Percentiles rank a stretch among this genome's conserved stretches.
These are phyloP conservation scores for Thalassophryne amazonica DNA, from an alignment of 2,797 vertebrate species.

Conservation along the genomic window DNA sequence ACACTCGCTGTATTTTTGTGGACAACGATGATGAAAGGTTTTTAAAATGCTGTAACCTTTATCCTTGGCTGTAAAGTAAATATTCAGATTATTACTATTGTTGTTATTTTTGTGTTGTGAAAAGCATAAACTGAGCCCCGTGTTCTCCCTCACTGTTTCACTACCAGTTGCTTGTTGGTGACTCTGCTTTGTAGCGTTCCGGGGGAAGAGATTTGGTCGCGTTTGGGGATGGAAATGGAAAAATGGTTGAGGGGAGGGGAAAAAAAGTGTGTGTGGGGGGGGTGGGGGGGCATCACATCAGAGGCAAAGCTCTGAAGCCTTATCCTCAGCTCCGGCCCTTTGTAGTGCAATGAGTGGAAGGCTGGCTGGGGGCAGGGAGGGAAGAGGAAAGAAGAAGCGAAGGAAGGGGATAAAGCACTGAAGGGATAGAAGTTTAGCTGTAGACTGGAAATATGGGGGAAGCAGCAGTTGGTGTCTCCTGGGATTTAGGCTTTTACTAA, in stretches of 20 bases:
- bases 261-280: no score
- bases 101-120: no score
- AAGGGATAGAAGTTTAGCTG: constrained; percentile 30
- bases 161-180: constrained; percentile 30
- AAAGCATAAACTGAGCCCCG: not conserved
- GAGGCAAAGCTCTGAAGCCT: constrained; percentile 56
- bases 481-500: constrained; percentile 65
- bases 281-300: no score
- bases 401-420: constrained; percentile 7
- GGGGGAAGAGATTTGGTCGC: constrained; percentile 16
- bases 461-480: constrained; percentile 58
- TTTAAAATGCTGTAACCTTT: no score
- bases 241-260: constrained; percentile 12
- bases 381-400: constrained; percentile 18
- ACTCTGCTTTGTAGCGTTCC: constrained; percentile 43
- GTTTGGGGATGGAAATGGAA: constrained; percentile 39
- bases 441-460: constrained; percentile 65
- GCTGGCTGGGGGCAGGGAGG: constrained; percentile 44
- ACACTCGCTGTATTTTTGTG: no score
- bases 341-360: constrained; percentile 77
- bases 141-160: not conserved
- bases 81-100: no score
- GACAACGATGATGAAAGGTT: no score
- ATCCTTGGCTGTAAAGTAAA: no score
- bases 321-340: constrained; percentile 62